Conservation (phyloP, 2,888 invertebrate genomes). For the Cyaniris semiargus region DNA sequence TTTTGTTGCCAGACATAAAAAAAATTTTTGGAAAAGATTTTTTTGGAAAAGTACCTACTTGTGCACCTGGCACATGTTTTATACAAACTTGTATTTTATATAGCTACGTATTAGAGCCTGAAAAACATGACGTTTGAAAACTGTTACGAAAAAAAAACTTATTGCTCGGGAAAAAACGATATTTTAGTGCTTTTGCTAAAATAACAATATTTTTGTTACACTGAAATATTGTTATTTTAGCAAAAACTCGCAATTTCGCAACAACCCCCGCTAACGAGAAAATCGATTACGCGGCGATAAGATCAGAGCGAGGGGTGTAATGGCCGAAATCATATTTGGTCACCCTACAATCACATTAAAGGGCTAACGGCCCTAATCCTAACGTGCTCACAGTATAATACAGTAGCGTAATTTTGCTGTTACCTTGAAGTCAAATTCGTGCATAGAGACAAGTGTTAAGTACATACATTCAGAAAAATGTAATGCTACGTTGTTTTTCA, state of each 20-base stretch:
- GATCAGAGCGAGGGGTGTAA: conserved; percentile 1
- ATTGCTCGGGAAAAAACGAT: neutral
- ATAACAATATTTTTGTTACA: too few relatives aligned
- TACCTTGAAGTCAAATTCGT: neutral
- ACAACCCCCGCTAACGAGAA: neutral
- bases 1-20: conserved; percentile 13
- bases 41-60: neutral
- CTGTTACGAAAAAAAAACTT: too few relatives aligned
- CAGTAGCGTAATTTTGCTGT: neutral
- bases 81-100: neutral
- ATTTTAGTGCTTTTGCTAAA: too few relatives aligned
- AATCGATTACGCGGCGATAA: conserved; percentile 14
- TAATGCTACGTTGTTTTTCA: too few relatives aligned
- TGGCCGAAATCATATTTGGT: conserved; percentile 12
- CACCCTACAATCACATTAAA: conserved; percentile 19
- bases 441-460: neutral
- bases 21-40: neutral
- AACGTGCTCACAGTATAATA: neutral
- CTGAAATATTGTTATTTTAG: conserved; percentile 1
- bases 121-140: too few relatives aligned
- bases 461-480: too few relatives aligned
- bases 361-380: conserved; percentile 21
- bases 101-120: too few relatives aligned
- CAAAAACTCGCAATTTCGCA: neutral
- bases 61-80: neutral